phyloP scores from a whole-genome alignment of 2,113 vertebrate genomes.

The Callorhinus ursinus region DNA sequence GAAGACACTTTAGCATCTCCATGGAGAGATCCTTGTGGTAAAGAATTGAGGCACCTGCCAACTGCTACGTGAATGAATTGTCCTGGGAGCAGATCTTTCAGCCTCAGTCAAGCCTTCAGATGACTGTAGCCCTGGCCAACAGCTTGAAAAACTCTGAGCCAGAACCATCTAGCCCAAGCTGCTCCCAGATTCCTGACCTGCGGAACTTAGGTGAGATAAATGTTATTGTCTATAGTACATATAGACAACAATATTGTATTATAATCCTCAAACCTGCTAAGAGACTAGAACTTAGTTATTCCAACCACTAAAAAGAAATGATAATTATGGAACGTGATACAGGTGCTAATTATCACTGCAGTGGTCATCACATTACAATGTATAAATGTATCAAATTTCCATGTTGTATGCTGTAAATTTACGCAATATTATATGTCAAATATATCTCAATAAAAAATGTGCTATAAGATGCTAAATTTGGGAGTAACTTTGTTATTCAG shows the following conservation, averaged over 20 bases:
- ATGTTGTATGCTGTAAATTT: neutral
- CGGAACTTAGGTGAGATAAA: neutral
- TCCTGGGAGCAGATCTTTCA: neutral
- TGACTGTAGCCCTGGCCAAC: neutral
- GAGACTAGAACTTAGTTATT: neutral
- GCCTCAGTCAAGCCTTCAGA: neutral
- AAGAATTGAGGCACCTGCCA: neutral
- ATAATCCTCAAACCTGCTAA: neutral
- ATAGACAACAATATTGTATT: neutral
- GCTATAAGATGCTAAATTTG: neutral
- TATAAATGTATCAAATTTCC: neutral
- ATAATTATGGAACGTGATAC: neutral
- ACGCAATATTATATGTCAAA: neutral
- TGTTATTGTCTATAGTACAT: neutral
- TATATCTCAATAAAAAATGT: conserved; percentile 1
- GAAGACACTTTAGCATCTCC: neutral
- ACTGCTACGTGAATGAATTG: neutral
- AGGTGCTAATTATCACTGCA: neutral
- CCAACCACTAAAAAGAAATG: neutral
- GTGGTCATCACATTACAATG: neutral
- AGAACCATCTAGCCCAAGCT: neutral
- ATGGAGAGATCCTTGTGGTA: neutral
- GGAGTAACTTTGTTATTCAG: neutral
- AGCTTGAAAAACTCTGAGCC: neutral
- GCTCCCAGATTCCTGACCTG: neutral